Base-by-base conservation (phyloP, 1,140 invertebrate species). In the Conus ventricosus region DNA sequence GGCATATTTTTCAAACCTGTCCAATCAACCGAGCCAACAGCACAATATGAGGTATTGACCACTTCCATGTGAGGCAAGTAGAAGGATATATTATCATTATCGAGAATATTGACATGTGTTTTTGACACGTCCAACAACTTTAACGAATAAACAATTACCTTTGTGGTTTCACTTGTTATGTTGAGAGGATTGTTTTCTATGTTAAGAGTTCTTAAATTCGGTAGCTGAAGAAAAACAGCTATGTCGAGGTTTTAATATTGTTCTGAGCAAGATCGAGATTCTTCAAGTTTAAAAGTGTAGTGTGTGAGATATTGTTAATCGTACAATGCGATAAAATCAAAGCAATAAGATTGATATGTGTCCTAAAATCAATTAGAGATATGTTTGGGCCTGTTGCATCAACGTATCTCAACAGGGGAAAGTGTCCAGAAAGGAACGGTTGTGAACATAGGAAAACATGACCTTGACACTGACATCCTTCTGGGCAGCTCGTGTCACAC, bases 261-360 rank as follows among this genome's bases (percentile, higher is more conserved):
- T 88, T 89, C n/a, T 88, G 4, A 20, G 85, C 76, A 20, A 89
- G 51, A 84, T 89, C 86, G 8, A 89, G 27, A 17, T 27, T 6
- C 25, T 23, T 17, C 27, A 81, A 20, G 84, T 78, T 55, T 51
- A n/a, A 20, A n/a, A 55, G 57, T 78, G 53, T 27, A 27, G 27
- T n/a, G 20, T 60, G 8, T 85, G 53, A 23, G 23, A 84, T 4
- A 88, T 71, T 54, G 23, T 25, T 20, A 82, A 87, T 15, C 15
- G n/a, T 17, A 57, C 89, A 53, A 80, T 51, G 5, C 27, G 53
- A 11, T n/a, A 67, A 27, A 87, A n/a, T 53, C 27, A 71, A 7
- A 76, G 57, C 23, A 76, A 89, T 39, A 20, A 63, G 25, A 53
- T 57, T 13, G 11, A 51, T 13, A 5, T 87, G 25, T 71, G 6